Percentiles rank a stretch among this genome's conserved stretches.
Conservation (phyloP, 2,888 invertebrate species). For the Nesidiocoris tenuis region DNA sequence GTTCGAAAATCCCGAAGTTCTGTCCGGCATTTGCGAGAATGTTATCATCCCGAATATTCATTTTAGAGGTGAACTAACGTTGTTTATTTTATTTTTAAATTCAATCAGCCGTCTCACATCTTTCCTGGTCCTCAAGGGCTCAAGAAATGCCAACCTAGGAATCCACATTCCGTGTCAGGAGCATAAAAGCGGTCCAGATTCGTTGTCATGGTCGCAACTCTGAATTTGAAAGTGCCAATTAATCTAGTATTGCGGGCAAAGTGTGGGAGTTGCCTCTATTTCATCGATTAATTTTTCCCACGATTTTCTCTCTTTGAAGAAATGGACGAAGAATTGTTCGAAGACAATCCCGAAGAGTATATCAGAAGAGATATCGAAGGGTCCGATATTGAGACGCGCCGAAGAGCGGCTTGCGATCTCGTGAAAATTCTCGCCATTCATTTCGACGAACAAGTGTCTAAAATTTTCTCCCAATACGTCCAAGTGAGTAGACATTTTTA, state of each 20-base stretch:
- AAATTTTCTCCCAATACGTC: slow-evolving; percentile 83
- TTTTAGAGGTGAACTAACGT: slow-evolving; percentile 70
- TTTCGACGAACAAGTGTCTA: slow-evolving; percentile 84
- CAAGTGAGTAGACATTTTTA: too few species aligned
- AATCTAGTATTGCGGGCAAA: too few species aligned
- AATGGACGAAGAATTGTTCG: slow-evolving; percentile 94
- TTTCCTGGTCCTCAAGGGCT: too few species aligned
- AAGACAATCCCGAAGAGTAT: slow-evolving; percentile 97
- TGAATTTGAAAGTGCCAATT: too few species aligned
- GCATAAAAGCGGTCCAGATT: too few species aligned
- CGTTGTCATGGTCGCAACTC: too few species aligned
- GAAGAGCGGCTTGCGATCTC: slow-evolving; percentile 94
- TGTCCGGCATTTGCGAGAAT: slow-evolving; percentile 92
- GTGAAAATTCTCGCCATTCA: slow-evolving; percentile 86
- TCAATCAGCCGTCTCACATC: too few species aligned
- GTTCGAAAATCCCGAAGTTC: slow-evolving; percentile 83
- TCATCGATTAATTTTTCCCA: not conserved
- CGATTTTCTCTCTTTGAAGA: slow-evolving; percentile 57
- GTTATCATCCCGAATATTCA: slow-evolving; percentile 99
- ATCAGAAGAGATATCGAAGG: slow-evolving; percentile 96
- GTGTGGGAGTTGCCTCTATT: too few species aligned
- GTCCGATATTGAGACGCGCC: slow-evolving; percentile 93
- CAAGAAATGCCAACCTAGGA: too few species aligned
- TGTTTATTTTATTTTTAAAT: slow-evolving; percentile 43
- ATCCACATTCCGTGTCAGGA: too few species aligned